Conservation (phyloP, 2,888 invertebrate genomes). For the Tricholauxania praeusta region DNA sequence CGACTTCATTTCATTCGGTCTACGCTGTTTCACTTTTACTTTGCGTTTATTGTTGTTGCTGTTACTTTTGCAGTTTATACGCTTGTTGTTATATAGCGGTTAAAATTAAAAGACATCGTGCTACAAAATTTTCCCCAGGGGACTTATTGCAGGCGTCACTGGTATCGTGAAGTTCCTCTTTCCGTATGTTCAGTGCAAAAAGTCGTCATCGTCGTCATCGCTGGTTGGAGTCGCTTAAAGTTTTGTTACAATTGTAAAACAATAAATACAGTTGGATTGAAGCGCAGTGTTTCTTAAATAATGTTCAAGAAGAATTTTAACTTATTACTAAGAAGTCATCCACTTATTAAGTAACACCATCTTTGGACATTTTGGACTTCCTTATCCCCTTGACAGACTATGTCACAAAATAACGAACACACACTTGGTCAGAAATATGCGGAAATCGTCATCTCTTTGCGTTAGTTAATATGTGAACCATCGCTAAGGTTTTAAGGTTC, state of each 20-base stretch:
- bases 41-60: slow-evolving; percentile 23
- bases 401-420: too few species aligned
- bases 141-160: slow-evolving; percentile 30
- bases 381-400: too few species aligned
- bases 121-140: slow-evolving; percentile 47
- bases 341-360: too few species aligned
- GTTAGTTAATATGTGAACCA: too few species aligned
- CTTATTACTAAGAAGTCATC: too few species aligned
- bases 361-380: too few species aligned
- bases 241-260: slow-evolving; percentile 27
- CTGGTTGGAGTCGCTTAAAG: slow-evolving; percentile 14
- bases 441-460: too few species aligned
- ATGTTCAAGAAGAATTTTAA: too few species aligned
- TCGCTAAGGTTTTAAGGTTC: too few species aligned
- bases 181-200: slow-evolving; percentile 10
- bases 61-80: slow-evolving; percentile 10
- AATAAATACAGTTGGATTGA: too few species aligned
- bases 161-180: not conserved
- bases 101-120: slow-evolving; percentile 50
- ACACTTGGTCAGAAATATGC: too few species aligned
- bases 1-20: slow-evolving; percentile 45
- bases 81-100: slow-evolving; percentile 31
- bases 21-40: slow-evolving; percentile 58
- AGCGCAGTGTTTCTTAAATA: too few species aligned
- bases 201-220: not conserved